Conservation (phyloP, 2,113 vertebrate species). For the Argyrosomus japonicus region DNA sequence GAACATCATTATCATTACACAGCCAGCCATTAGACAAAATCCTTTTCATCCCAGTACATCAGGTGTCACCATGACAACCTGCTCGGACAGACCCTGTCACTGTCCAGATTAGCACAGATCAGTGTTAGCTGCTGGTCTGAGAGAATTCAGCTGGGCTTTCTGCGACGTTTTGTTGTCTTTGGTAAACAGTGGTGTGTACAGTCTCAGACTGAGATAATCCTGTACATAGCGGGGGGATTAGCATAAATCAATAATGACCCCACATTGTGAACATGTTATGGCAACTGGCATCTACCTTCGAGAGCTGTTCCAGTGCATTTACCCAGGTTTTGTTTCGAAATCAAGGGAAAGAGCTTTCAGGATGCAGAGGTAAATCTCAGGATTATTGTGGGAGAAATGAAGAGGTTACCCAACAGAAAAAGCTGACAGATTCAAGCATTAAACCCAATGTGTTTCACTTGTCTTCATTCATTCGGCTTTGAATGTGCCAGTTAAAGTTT, state of each 20-base stretch:
- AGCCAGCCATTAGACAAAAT: constrained; percentile 13
- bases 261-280: constrained; percentile 40
- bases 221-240: constrained; percentile 57
- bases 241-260: constrained; percentile 68
- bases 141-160: constrained; percentile 47
- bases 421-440: background rate
- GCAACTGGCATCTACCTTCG: constrained; percentile 24
- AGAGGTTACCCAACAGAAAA: constrained; percentile 6
- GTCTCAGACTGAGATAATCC: constrained; percentile 64
- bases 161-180: constrained; percentile 54
- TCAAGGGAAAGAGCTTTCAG: constrained; percentile 18
- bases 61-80: constrained; percentile 50
- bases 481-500: constrained; percentile 3
- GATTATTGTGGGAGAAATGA: constrained; percentile 28
- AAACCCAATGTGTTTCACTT: background rate
- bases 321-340: constrained; percentile 24
- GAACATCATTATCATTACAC: background rate
- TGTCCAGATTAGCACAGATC: constrained; percentile 62
- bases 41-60: constrained; percentile 40
- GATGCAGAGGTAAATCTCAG: constrained; percentile 26
- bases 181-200: constrained; percentile 62
- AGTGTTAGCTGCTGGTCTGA: constrained; percentile 50
- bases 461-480: background rate
- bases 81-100: constrained; percentile 44
- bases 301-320: constrained; percentile 19